Base-by-base conservation (phyloP, 2,888 invertebrate species). In the Caradrina clavipalpis region DNA sequence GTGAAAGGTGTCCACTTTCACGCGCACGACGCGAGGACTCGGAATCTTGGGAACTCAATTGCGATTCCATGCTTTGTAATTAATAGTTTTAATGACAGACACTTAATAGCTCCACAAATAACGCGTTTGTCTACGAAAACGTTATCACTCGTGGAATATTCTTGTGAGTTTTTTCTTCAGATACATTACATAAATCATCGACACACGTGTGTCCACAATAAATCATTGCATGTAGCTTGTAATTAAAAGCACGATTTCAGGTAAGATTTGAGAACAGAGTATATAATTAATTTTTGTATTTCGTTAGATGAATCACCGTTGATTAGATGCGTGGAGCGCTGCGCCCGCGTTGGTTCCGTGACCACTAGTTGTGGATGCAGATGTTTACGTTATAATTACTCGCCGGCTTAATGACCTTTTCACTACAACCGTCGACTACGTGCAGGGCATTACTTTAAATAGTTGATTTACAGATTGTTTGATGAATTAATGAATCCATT, bases 241-340 rank as follows among this genome's bases (percentile, higher is more conserved):
- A 95, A 96, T 96, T 95, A 96, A 95, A 95, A 93, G 86, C 89
- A 92, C 88, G 90, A 92, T 92, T 92, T 91, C 90, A 90, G 92
- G 91, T 92, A 93, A 93, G 91, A 91, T 94, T 93, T 91, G 88
- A 90, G 90, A 91, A 88, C 89, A 90, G 80, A 89, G 90, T 91
- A 85, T 95, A 93, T 95, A 95, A 96, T 96, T 96, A 96, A 94
- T 94, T 94, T 92, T 92, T 88, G 86, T 90, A 86, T 95, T 94
- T 93, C 90, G 89, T 93, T 92, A 94, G 94, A 95, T 94, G 95
- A 94, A 95, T 95, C 94, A 92, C 92, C 91, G 92, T 92, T 94
- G 94, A 94, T 95, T 95, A 93, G 92, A 89, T 88, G 89, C 81
- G 89, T 85, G 87, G 85, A 85, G 88, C 39, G 39, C 79, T 35